phyloP scores from a whole-genome alignment of 2,797 vertebrate species.

The Falco peregrinus region DNA sequence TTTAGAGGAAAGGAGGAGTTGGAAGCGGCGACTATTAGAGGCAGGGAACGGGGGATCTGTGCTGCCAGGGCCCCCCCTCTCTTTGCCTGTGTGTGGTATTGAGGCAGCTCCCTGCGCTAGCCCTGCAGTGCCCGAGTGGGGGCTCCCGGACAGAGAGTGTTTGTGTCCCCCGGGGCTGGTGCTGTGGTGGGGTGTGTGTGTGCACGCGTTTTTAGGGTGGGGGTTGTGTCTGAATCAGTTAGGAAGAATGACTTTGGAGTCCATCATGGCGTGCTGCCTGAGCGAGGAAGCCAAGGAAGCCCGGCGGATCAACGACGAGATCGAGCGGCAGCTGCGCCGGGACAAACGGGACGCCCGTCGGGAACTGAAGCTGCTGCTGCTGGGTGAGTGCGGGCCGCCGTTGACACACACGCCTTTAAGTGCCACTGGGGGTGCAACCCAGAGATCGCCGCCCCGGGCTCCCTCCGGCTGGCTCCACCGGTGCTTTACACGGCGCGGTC shows the following conservation, averaged over 20 bases:
- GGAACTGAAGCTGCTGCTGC: constrained; percentile 89
- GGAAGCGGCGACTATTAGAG: constrained; percentile 33
- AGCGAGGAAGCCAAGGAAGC: constrained; percentile 96
- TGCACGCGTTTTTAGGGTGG: constrained; percentile 68
- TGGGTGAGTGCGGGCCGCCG: constrained; percentile 82
- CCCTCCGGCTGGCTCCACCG: not conserved
- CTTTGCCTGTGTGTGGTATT: not conserved
- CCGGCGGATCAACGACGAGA: constrained; percentile 92
- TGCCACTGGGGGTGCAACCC: not conserved
- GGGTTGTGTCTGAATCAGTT: constrained; percentile 68
- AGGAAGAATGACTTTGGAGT: constrained; percentile 92
- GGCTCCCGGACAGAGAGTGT: constrained; percentile 53
- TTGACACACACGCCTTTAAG: not conserved
- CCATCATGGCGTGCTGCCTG: constrained; percentile 97
- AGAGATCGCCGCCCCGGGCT: not conserved
- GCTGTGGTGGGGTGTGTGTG: constrained; percentile 44
- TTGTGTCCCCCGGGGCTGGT: constrained; percentile 39
- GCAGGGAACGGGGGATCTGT: not conserved
- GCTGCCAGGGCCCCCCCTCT: not conserved
- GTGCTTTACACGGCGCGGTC: not conserved
- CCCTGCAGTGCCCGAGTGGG: not conserved
- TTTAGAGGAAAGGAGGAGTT: constrained; percentile 37
- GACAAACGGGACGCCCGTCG: constrained; percentile 88
- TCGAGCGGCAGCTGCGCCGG: constrained; percentile 83
- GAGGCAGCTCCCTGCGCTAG: not conserved